Base-by-base conservation (phyloP, 2,113 vertebrate genomes). In the Baryphthengus martii region DNA sequence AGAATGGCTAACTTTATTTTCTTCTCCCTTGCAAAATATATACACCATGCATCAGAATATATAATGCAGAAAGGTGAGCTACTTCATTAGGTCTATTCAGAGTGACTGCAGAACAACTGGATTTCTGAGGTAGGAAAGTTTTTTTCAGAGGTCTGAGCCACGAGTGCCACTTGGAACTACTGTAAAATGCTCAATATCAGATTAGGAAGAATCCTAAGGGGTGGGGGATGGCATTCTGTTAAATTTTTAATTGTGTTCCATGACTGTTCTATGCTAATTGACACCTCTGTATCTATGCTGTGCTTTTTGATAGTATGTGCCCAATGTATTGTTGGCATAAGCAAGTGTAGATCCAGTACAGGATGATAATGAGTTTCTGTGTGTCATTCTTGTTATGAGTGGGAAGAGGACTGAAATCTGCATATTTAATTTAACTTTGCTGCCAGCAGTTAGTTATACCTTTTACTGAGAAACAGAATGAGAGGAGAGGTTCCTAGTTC, bases 51-150 rank as follows among this genome's bases (percentile, higher is more conserved):
- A 68, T 86, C 94, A 96, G 89, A 89, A 58, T 91, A 85, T 80
- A 49, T 87, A 88, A 92, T 88, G 91, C 83, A 91, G 95, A 96
- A 96, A 94, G 93, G 92, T 88, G 96, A 95, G 89, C 94, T 93
- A 65, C 94, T 95, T 91, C 95, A 9, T 91, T 96, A 94, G 93
- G 82, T 94, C 93, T 96, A 65, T 95, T 85, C 90, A 90, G 95
- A 95, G 89, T 95, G 95, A 93, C 95, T 90, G 79, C 94, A 95
- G 91, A 96, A 31, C 94, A 86, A 89, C 94, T 95, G 95, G 96
- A 91, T 91, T 93, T 89, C 88, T 62, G 96, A 96, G 92, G 94
- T 94, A 96, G 95, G 95, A 95, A 67, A 94, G 96, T 39, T 83
- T 82, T 97, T 90, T 95, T 93, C 73, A 89, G 92, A 95, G 77